phyloP scores from a whole-genome alignment of 2,113 vertebrate genomes.

The Percopsis transmontana region DNA sequence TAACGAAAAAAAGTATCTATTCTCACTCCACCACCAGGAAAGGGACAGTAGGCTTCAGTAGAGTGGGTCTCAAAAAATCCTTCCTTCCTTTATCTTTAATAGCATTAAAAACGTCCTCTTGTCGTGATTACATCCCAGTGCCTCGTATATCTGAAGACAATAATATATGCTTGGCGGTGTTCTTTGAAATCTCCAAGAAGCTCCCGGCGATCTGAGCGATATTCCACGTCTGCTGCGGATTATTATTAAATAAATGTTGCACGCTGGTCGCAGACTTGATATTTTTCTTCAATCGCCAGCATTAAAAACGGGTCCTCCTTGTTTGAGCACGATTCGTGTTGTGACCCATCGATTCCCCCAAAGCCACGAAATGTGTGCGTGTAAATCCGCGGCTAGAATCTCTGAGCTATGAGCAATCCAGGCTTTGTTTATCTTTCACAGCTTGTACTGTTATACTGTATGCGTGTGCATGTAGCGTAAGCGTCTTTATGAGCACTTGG shows the following conservation, averaged over 20 bases:
- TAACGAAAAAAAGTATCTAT: constrained; percentile 56
- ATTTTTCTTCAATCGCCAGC: constrained; percentile 12
- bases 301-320: constrained; percentile 29
- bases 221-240: constrained; percentile 59
- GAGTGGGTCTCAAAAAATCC: constrained; percentile 65
- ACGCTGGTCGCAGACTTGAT: constrained; percentile 15
- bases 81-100: constrained; percentile 78
- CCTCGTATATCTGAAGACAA: constrained; percentile 35
- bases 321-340: constrained; percentile 23
- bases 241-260: constrained; percentile 52
- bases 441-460: constrained; percentile 50
- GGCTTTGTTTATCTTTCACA: constrained; percentile 56
- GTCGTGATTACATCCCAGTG: constrained; percentile 32
- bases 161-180: constrained; percentile 20
- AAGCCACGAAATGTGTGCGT: constrained; percentile 39
- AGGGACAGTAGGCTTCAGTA: constrained; percentile 64
- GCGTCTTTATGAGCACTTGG: constrained; percentile 50
- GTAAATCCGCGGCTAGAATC: constrained; percentile 17
- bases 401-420: constrained; percentile 38
- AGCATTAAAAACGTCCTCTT: constrained; percentile 78
- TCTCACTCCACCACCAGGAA: constrained; percentile 68
- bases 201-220: constrained; percentile 43
- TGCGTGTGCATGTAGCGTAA: constrained; percentile 46
- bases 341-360: constrained; percentile 34
- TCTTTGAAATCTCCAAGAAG: constrained; percentile 10